Percentiles rank a stretch among this genome's conserved stretches.
These are phyloP conservation scores for Sinocyclocheilus maitianheensis DNA, from an alignment of 2,113 vertebrate genomes.

Conservation along the genomic window DNA sequence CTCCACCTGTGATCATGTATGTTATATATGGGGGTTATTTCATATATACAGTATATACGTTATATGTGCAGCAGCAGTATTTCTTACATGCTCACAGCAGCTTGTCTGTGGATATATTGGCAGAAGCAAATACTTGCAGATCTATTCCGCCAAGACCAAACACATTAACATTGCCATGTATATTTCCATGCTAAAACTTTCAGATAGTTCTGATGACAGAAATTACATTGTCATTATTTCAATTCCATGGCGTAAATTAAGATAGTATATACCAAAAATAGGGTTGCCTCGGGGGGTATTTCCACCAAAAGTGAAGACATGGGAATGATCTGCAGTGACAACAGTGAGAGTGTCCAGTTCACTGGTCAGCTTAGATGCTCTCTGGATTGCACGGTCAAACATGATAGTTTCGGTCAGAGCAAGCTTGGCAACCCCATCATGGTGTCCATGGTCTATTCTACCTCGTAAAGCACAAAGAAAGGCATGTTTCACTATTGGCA, in stretches of 20 bases:
- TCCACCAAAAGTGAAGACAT: slow-evolving; percentile 81
- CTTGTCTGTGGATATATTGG: too few species aligned
- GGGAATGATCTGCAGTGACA: slow-evolving; percentile 84
- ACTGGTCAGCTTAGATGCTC: slow-evolving; percentile 69
- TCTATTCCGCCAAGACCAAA: too few species aligned
- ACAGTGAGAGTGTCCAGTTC: slow-evolving; percentile 79
- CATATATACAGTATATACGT: too few species aligned
- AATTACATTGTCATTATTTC: neutral
- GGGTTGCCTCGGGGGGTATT: slow-evolving; percentile 79
- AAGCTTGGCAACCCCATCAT: slow-evolving; percentile 76
- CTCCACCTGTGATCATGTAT: neutral
- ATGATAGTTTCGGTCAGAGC: slow-evolving; percentile 78
- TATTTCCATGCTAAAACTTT: too few species aligned
- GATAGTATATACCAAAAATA: slow-evolving; percentile 74
- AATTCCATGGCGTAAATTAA: neutral
- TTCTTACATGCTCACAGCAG: too few species aligned
- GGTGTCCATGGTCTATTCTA: slow-evolving; percentile 83
- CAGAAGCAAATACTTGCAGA: too few species aligned
- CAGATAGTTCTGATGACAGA: too few species aligned
- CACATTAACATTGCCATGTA: too few species aligned
- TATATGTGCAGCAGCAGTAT: too few species aligned
- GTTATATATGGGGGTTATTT: neutral
- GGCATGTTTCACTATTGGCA: neutral
- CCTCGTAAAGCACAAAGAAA: slow-evolving; percentile 66
- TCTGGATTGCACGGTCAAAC: slow-evolving; percentile 76